Percentiles rank a stretch among this genome's conserved stretches.
These are phyloP conservation scores for Alcedo atthis DNA, from an alignment of 2,797 vertebrate genomes.

Conservation along the genomic window DNA sequence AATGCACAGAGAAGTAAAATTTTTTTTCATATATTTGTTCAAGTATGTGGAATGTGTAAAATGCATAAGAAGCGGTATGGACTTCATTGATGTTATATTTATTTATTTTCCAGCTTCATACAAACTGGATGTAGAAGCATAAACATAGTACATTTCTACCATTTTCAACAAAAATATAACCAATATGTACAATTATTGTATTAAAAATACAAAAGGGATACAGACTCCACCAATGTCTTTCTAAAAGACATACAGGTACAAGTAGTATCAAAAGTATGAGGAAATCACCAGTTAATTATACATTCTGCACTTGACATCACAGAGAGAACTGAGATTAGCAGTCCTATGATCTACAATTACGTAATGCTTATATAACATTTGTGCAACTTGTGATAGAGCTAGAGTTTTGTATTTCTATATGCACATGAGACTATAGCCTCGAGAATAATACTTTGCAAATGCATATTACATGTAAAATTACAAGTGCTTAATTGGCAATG, in stretches of 20 bases:
- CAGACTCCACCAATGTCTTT: slow-evolving; percentile 99
- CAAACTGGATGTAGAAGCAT: slow-evolving; percentile 99
- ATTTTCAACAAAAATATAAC: slow-evolving; percentile 99
- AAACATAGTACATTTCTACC: slow-evolving; percentile 99
- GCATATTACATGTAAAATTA: slow-evolving; percentile 93
- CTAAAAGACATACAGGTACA: slow-evolving; percentile 99
- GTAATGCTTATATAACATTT: slow-evolving; percentile 94
- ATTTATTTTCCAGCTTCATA: slow-evolving; percentile 98
- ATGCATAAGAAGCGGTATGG: slow-evolving; percentile 70
- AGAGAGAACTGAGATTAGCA: slow-evolving; percentile 94
- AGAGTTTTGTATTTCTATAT: slow-evolving; percentile 88
- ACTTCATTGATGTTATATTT: slow-evolving; percentile 87
- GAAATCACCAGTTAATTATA: slow-evolving; percentile 99
- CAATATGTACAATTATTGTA: slow-evolving; percentile 99
- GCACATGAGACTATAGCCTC: slow-evolving; percentile 90
- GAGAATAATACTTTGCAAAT: slow-evolving; percentile 90
- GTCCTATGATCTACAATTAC: slow-evolving; percentile 97
- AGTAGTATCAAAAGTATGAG: slow-evolving; percentile 96
- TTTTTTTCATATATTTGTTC: slow-evolving; percentile 64
- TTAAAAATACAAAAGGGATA: slow-evolving; percentile 99
- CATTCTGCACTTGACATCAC: slow-evolving; percentile 98
- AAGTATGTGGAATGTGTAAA: slow-evolving; percentile 66
- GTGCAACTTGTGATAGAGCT: slow-evolving; percentile 92
- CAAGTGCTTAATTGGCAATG: slow-evolving; percentile 92
- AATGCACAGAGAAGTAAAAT: slow-evolving; percentile 61